Evolutionary conservation across 53 echinoderm and acorn worm genomes (phyloP), one percentile per base, ranked within the genome.

Genomic region (Paracentrotus lividus): DNA sequence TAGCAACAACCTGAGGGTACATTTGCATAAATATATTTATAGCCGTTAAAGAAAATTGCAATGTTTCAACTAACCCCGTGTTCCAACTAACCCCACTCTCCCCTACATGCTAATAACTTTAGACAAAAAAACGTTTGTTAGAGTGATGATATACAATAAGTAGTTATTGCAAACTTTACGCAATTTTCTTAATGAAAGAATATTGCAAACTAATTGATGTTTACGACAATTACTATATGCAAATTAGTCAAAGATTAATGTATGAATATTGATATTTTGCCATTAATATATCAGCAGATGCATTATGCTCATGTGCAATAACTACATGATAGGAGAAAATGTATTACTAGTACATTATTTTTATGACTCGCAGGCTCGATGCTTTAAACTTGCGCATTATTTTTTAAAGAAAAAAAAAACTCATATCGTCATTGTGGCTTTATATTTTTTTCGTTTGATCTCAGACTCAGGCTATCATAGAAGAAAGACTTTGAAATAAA

Each of bases 241-340:
- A 67, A 14, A 67, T 32, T 29, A 31, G n/a, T 13, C n/a, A 5
- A 72, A 40, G 36, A 16, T 36, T 72, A 72, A 51, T 8, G 51
- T 36, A 38, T 18, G 21, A 5, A 16, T 66, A 31, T 61, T 72
- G 14, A 72, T 7, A 36, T 40, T 40, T 72, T 36, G 18, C n/a
- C 38, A 66, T 3, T 66, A 66, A 72, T 72, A 40, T 72, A 18
- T 72, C 2, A 40, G 15, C 57, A 20, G 16, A 57, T 38, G 72
- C 21, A 72, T 57, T 38, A 72, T 20, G 38, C 72, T 38, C 72
- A 36, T 18, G 72, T 72, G 72, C 72, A 72, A 72, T 72, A 40
- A 40, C 16, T 38, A 72, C 18, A 21, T 72, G 72, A 15, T 40
- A 36, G 36, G 15, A 72, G 18, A 20, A 36, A 14, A 67, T 33